Evolutionary conservation across 2,888 invertebrate genomes (phyloP).

Genomic region (Tachystola acroxantha): DNA sequence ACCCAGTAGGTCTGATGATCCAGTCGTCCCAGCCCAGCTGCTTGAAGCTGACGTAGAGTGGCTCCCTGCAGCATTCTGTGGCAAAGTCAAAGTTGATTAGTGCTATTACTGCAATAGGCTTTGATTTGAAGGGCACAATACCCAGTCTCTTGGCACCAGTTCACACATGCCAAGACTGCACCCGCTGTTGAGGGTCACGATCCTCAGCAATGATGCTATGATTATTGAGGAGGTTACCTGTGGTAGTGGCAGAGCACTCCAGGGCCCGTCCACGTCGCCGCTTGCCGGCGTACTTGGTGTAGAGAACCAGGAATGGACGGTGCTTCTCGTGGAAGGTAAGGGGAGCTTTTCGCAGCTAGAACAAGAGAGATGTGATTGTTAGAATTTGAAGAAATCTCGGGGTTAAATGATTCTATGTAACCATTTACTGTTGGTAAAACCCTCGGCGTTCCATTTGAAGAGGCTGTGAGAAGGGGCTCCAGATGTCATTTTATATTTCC

Average conservation of each 20-base stretch:
- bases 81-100: constrained; percentile 74
- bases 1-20: constrained; percentile 90
- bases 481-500: no score
- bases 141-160: no score
- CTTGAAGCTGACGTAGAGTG: constrained; percentile 88
- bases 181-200: no score
- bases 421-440: not conserved
- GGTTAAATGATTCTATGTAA: no score
- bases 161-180: no score
- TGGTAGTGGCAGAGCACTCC: constrained; percentile 81
- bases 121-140: no score
- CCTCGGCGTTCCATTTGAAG: no score
- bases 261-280: constrained; percentile 80
- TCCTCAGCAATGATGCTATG: no score
- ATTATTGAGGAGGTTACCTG: no score
- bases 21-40: constrained; percentile 94
- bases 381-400: not conserved
- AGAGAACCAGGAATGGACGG: constrained; percentile 87
- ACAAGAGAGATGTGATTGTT: not conserved
- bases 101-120: no score
- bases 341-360: constrained; percentile 79
- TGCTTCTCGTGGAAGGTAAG: constrained; percentile 84
- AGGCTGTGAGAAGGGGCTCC: no score
- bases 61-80: constrained; percentile 90
- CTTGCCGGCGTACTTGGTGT: constrained; percentile 84